Percentiles rank a stretch among this genome's conserved stretches.
Evolutionary conservation across 2,888 invertebrate species (phyloP).

Genomic region (Oscheius sp.): DNA sequence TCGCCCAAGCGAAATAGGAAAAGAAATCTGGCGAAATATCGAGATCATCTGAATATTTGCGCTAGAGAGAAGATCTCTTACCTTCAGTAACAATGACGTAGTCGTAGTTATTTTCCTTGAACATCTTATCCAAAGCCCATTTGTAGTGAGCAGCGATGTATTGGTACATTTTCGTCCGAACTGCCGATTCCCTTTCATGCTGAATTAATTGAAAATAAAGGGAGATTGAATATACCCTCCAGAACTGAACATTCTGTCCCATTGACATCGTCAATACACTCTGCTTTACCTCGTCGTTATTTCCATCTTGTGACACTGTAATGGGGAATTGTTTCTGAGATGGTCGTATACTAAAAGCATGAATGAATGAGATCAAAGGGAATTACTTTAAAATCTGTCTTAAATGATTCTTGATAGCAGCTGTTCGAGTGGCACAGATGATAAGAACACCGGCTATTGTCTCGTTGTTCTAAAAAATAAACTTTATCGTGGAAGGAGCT

Average conservation of each 20-base stretch:
- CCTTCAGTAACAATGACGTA: conserved; percentile 95
- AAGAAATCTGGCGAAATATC: conserved; percentile 96
- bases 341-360: conserved; percentile 46
- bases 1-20: conserved; percentile 92
- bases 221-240: neutral
- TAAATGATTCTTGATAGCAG: conserved; percentile 64
- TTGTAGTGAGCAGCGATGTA: conserved; percentile 91
- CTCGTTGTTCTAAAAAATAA: neutral
- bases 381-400: conserved; percentile 56
- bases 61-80: conserved; percentile 69
- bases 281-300: conserved; percentile 41
- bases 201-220: conserved; percentile 7
- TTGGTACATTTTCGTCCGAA: conserved; percentile 40
- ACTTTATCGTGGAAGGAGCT: neutral
- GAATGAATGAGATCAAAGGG: neutral
- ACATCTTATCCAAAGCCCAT: conserved; percentile 92
- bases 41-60: conserved; percentile 82
- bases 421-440: conserved; percentile 60
- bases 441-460: conserved; percentile 62
- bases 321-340: conserved; percentile 57
- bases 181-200: conserved; percentile 31
- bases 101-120: conserved; percentile 82
- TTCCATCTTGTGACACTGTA: conserved; percentile 66
- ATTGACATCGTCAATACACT: neutral
- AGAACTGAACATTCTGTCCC: neutral